phyloP scores from a whole-genome alignment of 2,113 vertebrate genomes.

The Macquaria ambigua region DNA sequence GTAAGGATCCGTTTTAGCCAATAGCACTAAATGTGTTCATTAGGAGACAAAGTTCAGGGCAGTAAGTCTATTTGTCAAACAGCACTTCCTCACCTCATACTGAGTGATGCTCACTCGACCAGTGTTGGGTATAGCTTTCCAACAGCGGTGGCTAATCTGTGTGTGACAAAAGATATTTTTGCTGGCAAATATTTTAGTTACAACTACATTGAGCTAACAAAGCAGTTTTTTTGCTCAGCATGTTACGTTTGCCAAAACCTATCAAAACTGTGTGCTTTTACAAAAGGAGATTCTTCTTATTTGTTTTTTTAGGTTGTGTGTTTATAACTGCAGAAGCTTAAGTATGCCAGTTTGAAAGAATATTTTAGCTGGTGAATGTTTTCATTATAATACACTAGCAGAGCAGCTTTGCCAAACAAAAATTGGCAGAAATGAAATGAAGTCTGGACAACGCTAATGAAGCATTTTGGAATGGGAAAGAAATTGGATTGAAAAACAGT shows the following conservation, averaged over 20 bases:
- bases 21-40: slow-evolving; percentile 64
- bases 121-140: slow-evolving; percentile 84
- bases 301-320: slow-evolving; percentile 10
- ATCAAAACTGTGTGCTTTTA: slow-evolving; percentile 27
- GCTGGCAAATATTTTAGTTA: slow-evolving; percentile 80
- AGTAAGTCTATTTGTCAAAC: slow-evolving; percentile 77
- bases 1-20: slow-evolving; percentile 39
- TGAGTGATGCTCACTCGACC: slow-evolving; percentile 81
- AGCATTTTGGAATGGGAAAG: slow-evolving; percentile 4
- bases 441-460: slow-evolving; percentile 1
- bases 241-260: slow-evolving; percentile 38
- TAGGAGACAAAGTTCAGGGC: slow-evolving; percentile 42
- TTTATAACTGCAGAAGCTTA: slow-evolving; percentile 35
- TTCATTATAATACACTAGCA: slow-evolving; percentile 38
- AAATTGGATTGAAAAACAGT: slow-evolving; percentile 24
- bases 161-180: slow-evolving; percentile 84
- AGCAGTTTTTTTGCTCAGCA: slow-evolving; percentile 55
- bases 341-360: slow-evolving; percentile 28
- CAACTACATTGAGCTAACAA: slow-evolving; percentile 76
- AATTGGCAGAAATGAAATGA: slow-evolving; percentile 19
- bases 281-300: not conserved
- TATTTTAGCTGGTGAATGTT: slow-evolving; percentile 45
- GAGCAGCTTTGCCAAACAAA: slow-evolving; percentile 35
- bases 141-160: slow-evolving; percentile 85
- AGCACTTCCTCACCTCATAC: slow-evolving; percentile 83